phyloP scores from a whole-genome alignment of 2,888 invertebrate genomes.

The Drosophila nr. fundita region DNA sequence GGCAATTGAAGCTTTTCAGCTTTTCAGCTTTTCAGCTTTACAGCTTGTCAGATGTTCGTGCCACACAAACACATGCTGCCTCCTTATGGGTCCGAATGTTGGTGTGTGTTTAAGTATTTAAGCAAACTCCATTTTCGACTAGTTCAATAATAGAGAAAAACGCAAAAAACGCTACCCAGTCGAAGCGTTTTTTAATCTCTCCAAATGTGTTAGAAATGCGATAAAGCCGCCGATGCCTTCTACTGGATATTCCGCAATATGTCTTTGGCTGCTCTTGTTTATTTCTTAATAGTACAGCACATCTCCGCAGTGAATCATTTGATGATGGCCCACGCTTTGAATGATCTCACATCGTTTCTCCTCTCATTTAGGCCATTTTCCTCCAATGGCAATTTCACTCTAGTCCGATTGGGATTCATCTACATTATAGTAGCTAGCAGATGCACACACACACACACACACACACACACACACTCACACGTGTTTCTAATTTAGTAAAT shows the following conservation, averaged over 20 bases:
- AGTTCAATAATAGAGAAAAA: not conserved
- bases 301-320: constrained; percentile 18
- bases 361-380: constrained; percentile 26
- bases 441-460: not conserved
- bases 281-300: not conserved
- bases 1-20: constrained; percentile 4
- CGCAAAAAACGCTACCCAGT: not conserved
- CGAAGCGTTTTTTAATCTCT: not conserved
- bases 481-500: constrained; percentile 1
- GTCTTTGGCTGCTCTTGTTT: not conserved
- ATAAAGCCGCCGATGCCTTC: not conserved
- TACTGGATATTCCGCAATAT: not conserved
- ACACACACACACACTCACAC: not conserved
- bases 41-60: not conserved
- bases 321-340: constrained; percentile 26
- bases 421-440: constrained; percentile 7
- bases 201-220: not conserved
- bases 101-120: not conserved
- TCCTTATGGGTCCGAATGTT: not conserved
- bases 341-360: constrained; percentile 52
- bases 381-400: constrained; percentile 43
- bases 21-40: not conserved
- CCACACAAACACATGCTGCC: not conserved
- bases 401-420: constrained; percentile 20
- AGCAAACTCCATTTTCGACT: not conserved